A percentile compares a stretch with the other conserved stretches of the same genome.
Conservation (phyloP, 35 echinoderm and acorn worm genomes). For the Lytechinus pictus region DNA sequence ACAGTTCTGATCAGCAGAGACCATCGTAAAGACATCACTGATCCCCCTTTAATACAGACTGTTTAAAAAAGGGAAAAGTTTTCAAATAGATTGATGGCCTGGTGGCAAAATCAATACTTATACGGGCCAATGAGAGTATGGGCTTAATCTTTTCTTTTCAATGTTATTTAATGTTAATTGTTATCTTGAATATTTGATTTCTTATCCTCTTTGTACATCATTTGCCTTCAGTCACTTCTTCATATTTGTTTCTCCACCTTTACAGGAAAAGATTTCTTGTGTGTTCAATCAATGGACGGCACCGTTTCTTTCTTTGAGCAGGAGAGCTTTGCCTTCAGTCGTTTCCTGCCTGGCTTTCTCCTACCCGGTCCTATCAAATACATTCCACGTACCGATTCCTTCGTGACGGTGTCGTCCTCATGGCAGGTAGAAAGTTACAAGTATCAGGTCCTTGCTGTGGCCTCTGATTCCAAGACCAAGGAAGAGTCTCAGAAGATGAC, state of each 20-base stretch:
- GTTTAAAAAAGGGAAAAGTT: too few species aligned
- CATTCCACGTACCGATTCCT: slow-evolving; percentile 89
- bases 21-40: too few species aligned
- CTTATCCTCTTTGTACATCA: too few species aligned
- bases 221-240: too few species aligned
- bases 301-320: slow-evolving; percentile 98
- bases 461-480: slow-evolving; percentile 82
- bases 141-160: too few species aligned
- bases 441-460: slow-evolving; percentile 94
- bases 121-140: too few species aligned
- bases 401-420: slow-evolving; percentile 90
- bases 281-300: slow-evolving; percentile 96
- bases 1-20: too few species aligned
- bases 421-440: slow-evolving; percentile 97
- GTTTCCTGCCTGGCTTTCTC: slow-evolving; percentile 94
- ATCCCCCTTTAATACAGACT: too few species aligned
- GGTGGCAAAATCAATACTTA: too few species aligned
- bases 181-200: too few species aligned
- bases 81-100: too few species aligned
- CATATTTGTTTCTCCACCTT: neutral
- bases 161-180: too few species aligned
- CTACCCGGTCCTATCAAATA: slow-evolving; percentile 87
- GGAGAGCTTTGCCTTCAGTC: slow-evolving; percentile 96
- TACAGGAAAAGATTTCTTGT: slow-evolving; percentile 95
- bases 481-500: slow-evolving; percentile 91